Evolutionary conservation across 2,888 invertebrate species (phyloP).

Genomic region (Dasypolia templi): DNA sequence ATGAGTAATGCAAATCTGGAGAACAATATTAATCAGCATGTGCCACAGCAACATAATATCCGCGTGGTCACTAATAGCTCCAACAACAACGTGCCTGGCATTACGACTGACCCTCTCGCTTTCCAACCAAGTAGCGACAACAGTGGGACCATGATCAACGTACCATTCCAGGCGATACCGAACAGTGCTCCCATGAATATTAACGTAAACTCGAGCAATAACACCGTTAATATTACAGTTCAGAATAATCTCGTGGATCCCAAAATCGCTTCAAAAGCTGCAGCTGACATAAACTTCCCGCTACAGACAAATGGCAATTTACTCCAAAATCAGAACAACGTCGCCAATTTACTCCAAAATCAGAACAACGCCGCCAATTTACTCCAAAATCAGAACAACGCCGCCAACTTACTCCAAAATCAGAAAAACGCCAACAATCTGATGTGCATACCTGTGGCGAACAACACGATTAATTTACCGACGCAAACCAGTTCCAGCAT

Average conservation of each 20-base stretch:
- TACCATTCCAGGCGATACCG: constrained; percentile 88
- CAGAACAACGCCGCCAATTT: constrained; percentile 83
- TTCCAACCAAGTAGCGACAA: constrained; percentile 87
- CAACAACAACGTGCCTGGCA: constrained; percentile 79
- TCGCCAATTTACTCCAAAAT: constrained; percentile 82
- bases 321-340: constrained; percentile 82
- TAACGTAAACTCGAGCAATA: constrained; percentile 88
- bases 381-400: constrained; percentile 82
- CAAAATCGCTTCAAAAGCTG: constrained; percentile 86
- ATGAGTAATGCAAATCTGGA: constrained; percentile 81
- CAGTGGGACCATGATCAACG: constrained; percentile 87
- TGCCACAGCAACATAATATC: constrained; percentile 87
- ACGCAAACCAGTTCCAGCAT: constrained; percentile 90
- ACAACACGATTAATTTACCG: constrained; percentile 87
- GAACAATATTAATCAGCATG: constrained; percentile 83
- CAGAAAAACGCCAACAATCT: constrained; percentile 82
- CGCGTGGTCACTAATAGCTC: constrained; percentile 86
- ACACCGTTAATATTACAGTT: constrained; percentile 88
- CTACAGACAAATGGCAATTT: constrained; percentile 81
- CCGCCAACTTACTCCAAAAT: constrained; percentile 81
- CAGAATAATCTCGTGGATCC: constrained; percentile 89
- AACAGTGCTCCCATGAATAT: constrained; percentile 89
- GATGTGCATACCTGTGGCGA: constrained; percentile 87
- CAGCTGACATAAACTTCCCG: constrained; percentile 85
- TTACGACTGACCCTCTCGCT: constrained; percentile 80